These are phyloP conservation scores for Cheilinus undulatus DNA, from an alignment of 2,113 vertebrate genomes.

Conservation along the genomic window DNA sequence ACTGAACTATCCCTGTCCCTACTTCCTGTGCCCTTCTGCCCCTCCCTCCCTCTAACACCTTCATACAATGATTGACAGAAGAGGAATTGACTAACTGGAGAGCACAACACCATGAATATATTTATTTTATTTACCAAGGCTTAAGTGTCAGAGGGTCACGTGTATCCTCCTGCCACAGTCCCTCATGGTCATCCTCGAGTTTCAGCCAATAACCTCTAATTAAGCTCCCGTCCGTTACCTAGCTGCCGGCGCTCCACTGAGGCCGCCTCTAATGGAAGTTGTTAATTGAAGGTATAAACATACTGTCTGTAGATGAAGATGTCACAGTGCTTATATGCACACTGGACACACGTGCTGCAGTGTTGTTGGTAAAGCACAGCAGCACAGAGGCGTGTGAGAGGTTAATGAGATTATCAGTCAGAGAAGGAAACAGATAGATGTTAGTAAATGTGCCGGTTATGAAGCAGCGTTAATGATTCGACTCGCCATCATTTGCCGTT, in stretches of 20 bases:
- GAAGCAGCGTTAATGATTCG: no score
- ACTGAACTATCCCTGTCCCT: no score
- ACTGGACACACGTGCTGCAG: background rate
- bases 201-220: constrained; percentile 58
- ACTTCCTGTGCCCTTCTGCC: constrained; percentile 22
- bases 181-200: constrained; percentile 40
- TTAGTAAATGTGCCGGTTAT: constrained; percentile 26
- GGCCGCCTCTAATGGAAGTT: constrained; percentile 60
- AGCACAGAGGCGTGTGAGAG: constrained; percentile 5
- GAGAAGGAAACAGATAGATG: constrained; percentile 35
- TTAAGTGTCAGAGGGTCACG: constrained; percentile 8
- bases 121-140: constrained; percentile 18
- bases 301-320: constrained; percentile 20
- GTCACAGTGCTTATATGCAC: constrained; percentile 5
- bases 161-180: constrained; percentile 6
- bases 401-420: constrained; percentile 57
- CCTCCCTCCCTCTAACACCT: constrained; percentile 25
- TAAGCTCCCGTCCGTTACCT: constrained; percentile 55
- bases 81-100: constrained; percentile 34
- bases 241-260: constrained; percentile 51
- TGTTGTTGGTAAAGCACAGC: constrained; percentile 2
- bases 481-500: no score
- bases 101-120: constrained; percentile 5
- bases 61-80: constrained; percentile 30
- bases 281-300: constrained; percentile 64